Percentiles rank a stretch among this genome's conserved stretches.
Evolutionary conservation across 2,113 vertebrate species (phyloP).

Genomic region (Lota lota): DNA sequence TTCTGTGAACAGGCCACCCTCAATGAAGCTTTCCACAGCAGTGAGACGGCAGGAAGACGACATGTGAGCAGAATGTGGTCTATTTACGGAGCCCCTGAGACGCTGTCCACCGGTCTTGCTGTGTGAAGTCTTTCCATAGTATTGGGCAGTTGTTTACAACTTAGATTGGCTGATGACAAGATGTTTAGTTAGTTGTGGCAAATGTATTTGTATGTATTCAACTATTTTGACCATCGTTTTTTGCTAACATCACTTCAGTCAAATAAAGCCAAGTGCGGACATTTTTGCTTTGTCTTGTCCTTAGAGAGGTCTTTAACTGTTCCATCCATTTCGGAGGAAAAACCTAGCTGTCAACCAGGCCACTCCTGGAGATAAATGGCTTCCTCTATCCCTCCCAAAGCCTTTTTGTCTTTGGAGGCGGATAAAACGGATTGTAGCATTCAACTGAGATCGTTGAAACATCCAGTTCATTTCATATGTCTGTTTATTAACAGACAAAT

Average conservation of each 20-base stretch:
- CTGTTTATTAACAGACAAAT: slow-evolving; percentile 28
- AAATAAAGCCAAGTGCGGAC: too few relatives aligned
- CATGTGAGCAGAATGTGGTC: slow-evolving; percentile 55
- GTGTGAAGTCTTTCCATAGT: slow-evolving; percentile 31
- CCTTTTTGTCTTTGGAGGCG: slow-evolving; percentile 27
- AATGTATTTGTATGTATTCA: too few relatives aligned
- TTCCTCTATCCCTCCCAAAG: slow-evolving; percentile 45
- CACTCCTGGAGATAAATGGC: slow-evolving; percentile 47
- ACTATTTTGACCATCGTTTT: too few relatives aligned
- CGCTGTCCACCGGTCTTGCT: slow-evolving; percentile 41
- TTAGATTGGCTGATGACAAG: slow-evolving; percentile 31
- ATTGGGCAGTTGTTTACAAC: slow-evolving; percentile 3
- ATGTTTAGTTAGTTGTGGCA: background rate
- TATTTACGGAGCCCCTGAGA: slow-evolving; percentile 67
- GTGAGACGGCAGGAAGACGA: slow-evolving; percentile 56
- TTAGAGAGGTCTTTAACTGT: slow-evolving; percentile 22
- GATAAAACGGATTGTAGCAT: slow-evolving; percentile 16
- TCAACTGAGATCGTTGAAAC: slow-evolving; percentile 24
- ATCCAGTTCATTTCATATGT: slow-evolving; percentile 28
- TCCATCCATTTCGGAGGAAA: slow-evolving; percentile 34
- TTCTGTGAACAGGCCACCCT: slow-evolving; percentile 53
- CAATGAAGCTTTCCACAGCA: slow-evolving; percentile 60
- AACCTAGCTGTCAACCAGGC: slow-evolving; percentile 26
- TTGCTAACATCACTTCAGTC: too few relatives aligned
- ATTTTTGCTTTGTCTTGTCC: too few relatives aligned